Conservation (phyloP, 2,797 vertebrate species). For the Lithobates pipiens region DNA sequence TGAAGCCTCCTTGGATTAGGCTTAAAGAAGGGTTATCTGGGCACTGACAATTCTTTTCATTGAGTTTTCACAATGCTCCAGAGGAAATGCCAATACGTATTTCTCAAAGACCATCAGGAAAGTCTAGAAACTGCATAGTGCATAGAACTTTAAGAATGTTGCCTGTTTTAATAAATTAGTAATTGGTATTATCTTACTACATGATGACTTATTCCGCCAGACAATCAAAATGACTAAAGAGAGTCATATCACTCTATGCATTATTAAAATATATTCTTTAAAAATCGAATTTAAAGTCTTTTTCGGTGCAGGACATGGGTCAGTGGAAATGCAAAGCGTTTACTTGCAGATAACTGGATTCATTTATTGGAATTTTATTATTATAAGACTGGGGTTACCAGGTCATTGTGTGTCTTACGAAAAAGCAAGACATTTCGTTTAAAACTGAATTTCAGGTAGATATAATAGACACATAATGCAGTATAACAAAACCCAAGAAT, state of each 20-base stretch:
- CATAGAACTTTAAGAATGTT: no score
- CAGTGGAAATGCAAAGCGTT: background rate
- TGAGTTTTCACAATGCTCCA: background rate
- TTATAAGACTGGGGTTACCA: background rate
- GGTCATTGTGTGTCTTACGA: background rate
- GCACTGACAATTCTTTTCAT: slow-evolving; percentile 23
- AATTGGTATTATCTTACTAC: background rate
- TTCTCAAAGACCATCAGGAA: background rate
- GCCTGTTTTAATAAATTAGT: background rate
- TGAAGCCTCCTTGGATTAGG: slow-evolving; percentile 22
- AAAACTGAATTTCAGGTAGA: no score
- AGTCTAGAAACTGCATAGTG: background rate
- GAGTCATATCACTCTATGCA: background rate
- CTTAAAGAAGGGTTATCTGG: slow-evolving; percentile 14
- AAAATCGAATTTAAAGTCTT: background rate
- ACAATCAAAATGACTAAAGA: background rate
- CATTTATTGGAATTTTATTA: background rate
- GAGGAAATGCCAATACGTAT: slow-evolving; percentile 4
- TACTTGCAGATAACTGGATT: background rate
- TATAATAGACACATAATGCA: no score
- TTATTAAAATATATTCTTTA: background rate
- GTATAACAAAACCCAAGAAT: background rate
- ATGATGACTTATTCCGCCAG: background rate
- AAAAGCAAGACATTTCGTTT: background rate
- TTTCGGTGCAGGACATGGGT: background rate